Evolutionary conservation across 2,888 invertebrate species (phyloP).

Genomic region (Caenorhabditis sulstoni): DNA sequence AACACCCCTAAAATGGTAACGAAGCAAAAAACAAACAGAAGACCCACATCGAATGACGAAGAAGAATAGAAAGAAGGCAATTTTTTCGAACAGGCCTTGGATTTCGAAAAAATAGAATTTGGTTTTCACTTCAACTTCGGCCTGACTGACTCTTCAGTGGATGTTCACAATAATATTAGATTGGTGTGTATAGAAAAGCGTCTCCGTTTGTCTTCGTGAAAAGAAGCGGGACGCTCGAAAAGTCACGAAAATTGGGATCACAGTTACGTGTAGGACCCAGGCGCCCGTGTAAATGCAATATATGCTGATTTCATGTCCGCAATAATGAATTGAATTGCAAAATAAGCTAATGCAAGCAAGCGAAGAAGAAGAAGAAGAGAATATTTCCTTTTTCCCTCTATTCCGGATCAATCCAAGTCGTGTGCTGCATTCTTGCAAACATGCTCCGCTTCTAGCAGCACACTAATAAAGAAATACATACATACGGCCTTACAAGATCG

Average conservation of each 20-base stretch:
- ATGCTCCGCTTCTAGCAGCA: slow-evolving; percentile 27
- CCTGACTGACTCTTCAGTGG: slow-evolving; percentile 52
- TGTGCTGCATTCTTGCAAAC: slow-evolving; percentile 20
- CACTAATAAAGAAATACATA: slow-evolving; percentile 47
- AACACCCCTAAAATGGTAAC: slow-evolving; percentile 29
- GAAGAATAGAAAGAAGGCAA: slow-evolving; percentile 11
- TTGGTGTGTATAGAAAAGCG: slow-evolving; percentile 14
- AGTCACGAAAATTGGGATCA: slow-evolving; percentile 12
- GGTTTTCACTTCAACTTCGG: slow-evolving; percentile 41
- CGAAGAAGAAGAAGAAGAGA: slow-evolving; percentile 33
- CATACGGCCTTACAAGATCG: slow-evolving; percentile 36
- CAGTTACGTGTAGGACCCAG: slow-evolving; percentile 41
- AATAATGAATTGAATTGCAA: slow-evolving; percentile 65
- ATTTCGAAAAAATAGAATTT: slow-evolving; percentile 46
- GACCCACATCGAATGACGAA: background rate
- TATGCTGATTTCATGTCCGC: slow-evolving; percentile 59
- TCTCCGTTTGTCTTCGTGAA: slow-evolving; percentile 11
- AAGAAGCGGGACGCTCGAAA: background rate
- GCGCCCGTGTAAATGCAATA: slow-evolving; percentile 50
- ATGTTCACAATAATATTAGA: slow-evolving; percentile 54
- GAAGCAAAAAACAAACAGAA: slow-evolving; percentile 39
- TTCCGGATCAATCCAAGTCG: slow-evolving; percentile 40
- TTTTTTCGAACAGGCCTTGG: slow-evolving; percentile 18
- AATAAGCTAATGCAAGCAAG: slow-evolving; percentile 54
- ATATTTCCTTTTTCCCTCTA: slow-evolving; percentile 41